Percentiles rank a stretch among this genome's conserved stretches.
Evolutionary conservation across 2,888 invertebrate genomes (phyloP).

Genomic region (Drosophila quinaria): DNA sequence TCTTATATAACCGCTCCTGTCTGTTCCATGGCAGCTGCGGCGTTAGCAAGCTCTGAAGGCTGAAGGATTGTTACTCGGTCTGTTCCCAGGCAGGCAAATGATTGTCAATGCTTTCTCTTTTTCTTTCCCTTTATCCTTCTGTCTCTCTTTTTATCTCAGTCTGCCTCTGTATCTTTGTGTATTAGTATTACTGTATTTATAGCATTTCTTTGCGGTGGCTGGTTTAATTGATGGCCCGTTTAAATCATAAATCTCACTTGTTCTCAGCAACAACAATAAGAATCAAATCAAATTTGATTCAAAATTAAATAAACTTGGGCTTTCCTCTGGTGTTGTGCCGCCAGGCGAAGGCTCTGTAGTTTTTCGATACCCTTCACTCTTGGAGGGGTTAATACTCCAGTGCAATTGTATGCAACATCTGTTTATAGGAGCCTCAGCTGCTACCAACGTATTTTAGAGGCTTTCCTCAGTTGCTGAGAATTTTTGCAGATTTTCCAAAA

Average conservation of each 20-base stretch:
- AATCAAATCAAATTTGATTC: constrained; percentile 73
- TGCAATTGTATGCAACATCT: background rate
- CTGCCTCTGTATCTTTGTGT: background rate
- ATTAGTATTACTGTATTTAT: constrained; percentile 32
- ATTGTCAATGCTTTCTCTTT: constrained; percentile 45
- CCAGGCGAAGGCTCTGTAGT: constrained; percentile 34
- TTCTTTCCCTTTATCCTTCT: background rate
- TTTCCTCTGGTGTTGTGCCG: constrained; percentile 43
- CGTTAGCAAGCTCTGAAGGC: background rate
- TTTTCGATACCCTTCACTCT: constrained; percentile 37
- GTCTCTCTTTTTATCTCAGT: background rate
- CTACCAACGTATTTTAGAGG: background rate
- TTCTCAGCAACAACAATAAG: constrained; percentile 31
- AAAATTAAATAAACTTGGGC: constrained; percentile 73
- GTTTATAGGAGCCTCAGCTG: background rate
- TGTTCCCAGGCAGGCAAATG: constrained; percentile 38
- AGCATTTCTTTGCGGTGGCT: constrained; percentile 24
- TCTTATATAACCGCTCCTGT: constrained; percentile 14
- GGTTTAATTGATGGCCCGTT: constrained; percentile 57
- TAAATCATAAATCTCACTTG: constrained; percentile 56
- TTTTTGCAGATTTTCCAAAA: background rate
- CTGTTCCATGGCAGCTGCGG: background rate
- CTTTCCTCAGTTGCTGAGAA: background rate
- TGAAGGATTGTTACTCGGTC: too few relatives aligned
- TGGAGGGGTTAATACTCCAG: background rate